phyloP scores from a whole-genome alignment of 2,797 vertebrate species.

The Bradypus variegatus region DNA sequence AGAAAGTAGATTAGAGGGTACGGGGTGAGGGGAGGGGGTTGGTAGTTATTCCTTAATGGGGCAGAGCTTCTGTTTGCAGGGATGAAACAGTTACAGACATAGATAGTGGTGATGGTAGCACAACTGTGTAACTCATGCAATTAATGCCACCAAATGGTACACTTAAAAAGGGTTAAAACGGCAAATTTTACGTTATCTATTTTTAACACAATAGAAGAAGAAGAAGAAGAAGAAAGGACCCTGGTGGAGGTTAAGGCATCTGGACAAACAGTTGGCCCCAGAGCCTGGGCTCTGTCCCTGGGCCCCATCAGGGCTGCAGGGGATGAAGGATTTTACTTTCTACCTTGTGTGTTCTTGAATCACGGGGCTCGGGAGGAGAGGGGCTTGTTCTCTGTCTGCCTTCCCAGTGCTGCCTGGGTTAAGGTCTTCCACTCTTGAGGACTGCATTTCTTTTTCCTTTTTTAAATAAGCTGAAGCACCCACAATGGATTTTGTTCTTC shows the following conservation, averaged over 20 bases:
- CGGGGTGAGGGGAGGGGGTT: no score
- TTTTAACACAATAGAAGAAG: no score
- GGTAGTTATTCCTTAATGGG: no score
- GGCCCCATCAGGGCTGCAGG: accelerated
- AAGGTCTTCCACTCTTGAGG: not conserved
- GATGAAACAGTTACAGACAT: no score
- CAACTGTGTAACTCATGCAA: no score
- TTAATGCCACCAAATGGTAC: no score
- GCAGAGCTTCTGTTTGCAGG: no score
- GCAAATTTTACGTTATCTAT: no score
- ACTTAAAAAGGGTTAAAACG: no score
- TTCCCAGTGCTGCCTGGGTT: not conserved
- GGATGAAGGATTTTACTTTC: accelerated
- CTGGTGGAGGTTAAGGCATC: not conserved
- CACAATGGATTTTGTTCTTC: not conserved
- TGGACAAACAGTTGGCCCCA: not conserved
- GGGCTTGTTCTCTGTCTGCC: accelerated
- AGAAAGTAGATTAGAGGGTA: no score
- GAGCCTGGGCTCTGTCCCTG: not conserved
- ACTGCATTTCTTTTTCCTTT: not conserved
- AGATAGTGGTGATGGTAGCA: no score
- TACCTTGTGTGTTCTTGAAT: not conserved
- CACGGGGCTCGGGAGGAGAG: not conserved
- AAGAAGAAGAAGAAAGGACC: not conserved
- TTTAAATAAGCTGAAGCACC: not conserved